Evolutionary conservation across 2,113 vertebrate genomes (phyloP), one percentile per base, ranked within the genome.

Genomic region (Tinamus guttatus): DNA sequence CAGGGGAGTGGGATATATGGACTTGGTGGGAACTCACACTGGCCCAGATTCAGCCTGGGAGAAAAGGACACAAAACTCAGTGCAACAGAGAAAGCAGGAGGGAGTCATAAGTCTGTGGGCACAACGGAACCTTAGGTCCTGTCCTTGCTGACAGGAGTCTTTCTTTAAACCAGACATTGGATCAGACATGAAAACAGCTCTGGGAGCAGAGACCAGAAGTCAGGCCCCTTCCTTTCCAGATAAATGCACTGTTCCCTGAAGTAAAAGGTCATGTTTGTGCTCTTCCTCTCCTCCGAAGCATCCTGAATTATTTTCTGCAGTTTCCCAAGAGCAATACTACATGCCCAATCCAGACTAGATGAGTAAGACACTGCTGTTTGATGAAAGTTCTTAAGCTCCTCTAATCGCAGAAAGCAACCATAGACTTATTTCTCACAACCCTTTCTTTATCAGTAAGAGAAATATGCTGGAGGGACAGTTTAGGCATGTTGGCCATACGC

Each of bases 161-260:
- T 65, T 74, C 62, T 77, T n/a, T 54, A 67, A 38, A 70, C 36
- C 64, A 90, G 60, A 40, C 38, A 36, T 11, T 34, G 73, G 51
- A 63, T 81, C 64, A 81, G 71, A 92, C 17, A 45, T 0, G 25
- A 90, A 78, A 90, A 78, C 28, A 84, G 32, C 36, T 78, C 80
- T 84, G 74, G 80, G 60, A 58, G 60, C 16, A 64, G 27, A 74
- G 60, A 24, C 8, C 36, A 80, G 43, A 81, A 78, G 36, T 32
- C 56, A 84, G 68, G 34, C 68, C 80, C 47, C 73, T 86, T 93
- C 68, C 45, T 95, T 71, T 60, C 64, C 88, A 81, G 47, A n/a
- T 81, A 84, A 76, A 85, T 67, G 25, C 45, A 30, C 56, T 80
- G 30, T 94, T 77, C 38, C 45, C 83, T 86, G 28, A 71, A 41